Evolutionary conservation across 2,797 vertebrate species (phyloP), one percentile per base, ranked within the genome.

Genomic region (Melanotaenia nigrans): DNA sequence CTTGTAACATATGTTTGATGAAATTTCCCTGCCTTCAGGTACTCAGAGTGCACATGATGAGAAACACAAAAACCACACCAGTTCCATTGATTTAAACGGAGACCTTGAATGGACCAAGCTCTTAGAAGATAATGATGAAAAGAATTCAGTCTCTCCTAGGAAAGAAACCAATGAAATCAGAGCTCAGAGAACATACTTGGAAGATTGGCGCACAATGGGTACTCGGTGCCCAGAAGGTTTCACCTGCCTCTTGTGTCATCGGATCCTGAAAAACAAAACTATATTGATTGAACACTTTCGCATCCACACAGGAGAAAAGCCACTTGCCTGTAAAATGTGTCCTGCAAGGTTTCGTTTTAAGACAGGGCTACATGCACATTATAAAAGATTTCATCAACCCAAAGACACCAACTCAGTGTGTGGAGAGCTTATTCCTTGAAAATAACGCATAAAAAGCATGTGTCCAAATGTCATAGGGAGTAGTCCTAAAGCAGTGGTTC

Each of bases 251-350:
- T 9, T n/a, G 1, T 47, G 45, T n/a, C 1, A 47, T 18, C n/a
- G n/a, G 45, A 47, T 47, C 45, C 45, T 47, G 8, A n/a, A 6
- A 20, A n/a, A 3, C 45, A 47, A 47, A n/a, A 7, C 0, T 9
- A n/a, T 2, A 20, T 47, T 47, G 33, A 54, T 66, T 12, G 55
- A 85, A 61, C 89, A 92, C 57, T 57, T 63, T 28, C 33, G 55
- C 53, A 65, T 67, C 13, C 86, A 90, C 81, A 79, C 83, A 1
- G 75, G 81, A 24, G 87, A 89, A 33, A 87, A n/a, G 62, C 81
- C 78, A 0, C 0, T 75, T 2, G 42, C 13, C 10, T 88, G 90
- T 57, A 22, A 68, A 1, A 0, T 0, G 4, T 91, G 88, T 56
- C 3, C 24, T 1, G 30, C 22, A 57, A 57, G 0, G 9, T 87